Evolutionary conservation across 2,797 vertebrate genomes (phyloP), one percentile per base, ranked within the genome.

Genomic region (Rallus crepitans): DNA sequence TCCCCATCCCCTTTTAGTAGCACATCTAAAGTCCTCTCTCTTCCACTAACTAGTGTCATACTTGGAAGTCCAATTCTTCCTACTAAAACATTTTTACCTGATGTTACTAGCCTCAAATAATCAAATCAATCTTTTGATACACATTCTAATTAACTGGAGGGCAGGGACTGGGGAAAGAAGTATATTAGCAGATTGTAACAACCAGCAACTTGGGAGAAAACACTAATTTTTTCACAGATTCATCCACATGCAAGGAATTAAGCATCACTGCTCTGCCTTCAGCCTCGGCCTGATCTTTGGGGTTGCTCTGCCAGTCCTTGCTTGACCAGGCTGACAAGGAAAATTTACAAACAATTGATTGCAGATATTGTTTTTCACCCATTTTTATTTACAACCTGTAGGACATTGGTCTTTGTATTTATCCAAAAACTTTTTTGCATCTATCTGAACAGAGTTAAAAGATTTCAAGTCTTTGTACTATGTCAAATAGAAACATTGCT

Each of bases 351-450:
- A 68, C 11, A 66, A 47, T 11, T 33, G 40, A 94, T 30, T 60
- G 28, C 33, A 92, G 27, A 60, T 72, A 75, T 1, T 66, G 12
- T 31, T 90, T 79, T 72, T 93, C 72, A 79, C 23, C 70, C 52
- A 33, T 60, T 14, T 4, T 66, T 90, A 68, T 55, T 90, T 90
- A 90, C 37, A 87, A 30, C 15, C 42, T 27, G 66, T 14, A 85
- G 47, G 16, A 64, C 64, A 59, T 15, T 11, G 40, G 33, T n/a
- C 68, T 89, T 91, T 52, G 79, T 85, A 84, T 66, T 60, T 77
- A 86, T 70, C 45, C 66, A 25, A 93, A 95, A 75, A 60, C 6
- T 87, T 80, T 94, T 96, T 69, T 65, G 80, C 78, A 89, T 93
- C 64, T 33, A 79, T 86, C 50, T 85, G 68, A 93, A 79, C 11